phyloP scores from a whole-genome alignment of 2,113 vertebrate species.

The Rhabdornis inornatus region DNA sequence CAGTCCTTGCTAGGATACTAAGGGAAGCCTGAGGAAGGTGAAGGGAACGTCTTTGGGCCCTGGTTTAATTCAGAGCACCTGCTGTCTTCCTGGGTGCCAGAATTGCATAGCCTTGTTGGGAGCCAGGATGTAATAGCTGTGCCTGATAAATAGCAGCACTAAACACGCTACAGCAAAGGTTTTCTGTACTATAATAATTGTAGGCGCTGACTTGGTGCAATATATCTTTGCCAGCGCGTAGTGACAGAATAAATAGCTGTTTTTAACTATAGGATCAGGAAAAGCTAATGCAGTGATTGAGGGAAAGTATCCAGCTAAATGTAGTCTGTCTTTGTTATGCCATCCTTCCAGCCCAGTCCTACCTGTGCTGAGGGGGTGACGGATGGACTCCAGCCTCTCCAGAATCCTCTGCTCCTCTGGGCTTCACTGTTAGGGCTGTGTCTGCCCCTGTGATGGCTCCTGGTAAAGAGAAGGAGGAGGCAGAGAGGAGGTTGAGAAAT shows the following conservation, averaged over 20 bases:
- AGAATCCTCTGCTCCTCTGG: neutral
- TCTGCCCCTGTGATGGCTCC: accelerated
- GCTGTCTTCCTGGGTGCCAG: constrained; percentile 57
- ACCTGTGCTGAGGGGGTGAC: neutral
- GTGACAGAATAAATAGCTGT: constrained; percentile 66
- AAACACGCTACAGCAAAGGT: constrained; percentile 68
- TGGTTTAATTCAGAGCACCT: constrained; percentile 53
- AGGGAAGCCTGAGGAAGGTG: neutral
- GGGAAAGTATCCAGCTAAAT: constrained; percentile 29
- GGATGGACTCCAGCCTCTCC: accelerated
- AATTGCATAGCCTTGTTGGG: constrained; percentile 51
- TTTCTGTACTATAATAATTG: constrained; percentile 69
- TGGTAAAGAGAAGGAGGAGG: neutral
- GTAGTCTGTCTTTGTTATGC: neutral
- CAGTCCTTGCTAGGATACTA: neutral
- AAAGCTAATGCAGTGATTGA: constrained; percentile 57
- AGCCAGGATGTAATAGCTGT: constrained; percentile 63
- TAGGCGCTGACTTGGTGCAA: constrained; percentile 59
- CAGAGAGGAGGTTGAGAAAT: neutral
- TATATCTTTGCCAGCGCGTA: constrained; percentile 52
- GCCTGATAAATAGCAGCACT: constrained; percentile 68
- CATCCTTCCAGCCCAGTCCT: neutral
- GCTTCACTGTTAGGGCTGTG: neutral
- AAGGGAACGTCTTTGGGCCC: neutral
- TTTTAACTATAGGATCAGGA: constrained; percentile 57